These are phyloP conservation scores for Crotalus viridis DNA, from an alignment of 2,113 vertebrate species.

Conservation along the genomic window DNA sequence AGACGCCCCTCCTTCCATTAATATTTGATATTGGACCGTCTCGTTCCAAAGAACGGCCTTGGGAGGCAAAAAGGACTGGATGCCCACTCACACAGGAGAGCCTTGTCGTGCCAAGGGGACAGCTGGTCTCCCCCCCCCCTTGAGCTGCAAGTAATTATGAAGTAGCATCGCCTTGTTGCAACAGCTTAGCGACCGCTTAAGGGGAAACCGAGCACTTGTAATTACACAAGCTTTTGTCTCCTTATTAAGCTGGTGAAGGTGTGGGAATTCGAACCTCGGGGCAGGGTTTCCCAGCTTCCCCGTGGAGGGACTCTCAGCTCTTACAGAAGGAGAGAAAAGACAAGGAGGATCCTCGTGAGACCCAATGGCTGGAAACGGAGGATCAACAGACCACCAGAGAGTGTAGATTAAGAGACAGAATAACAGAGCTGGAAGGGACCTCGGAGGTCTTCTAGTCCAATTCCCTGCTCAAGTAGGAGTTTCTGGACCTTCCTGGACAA, in stretches of 20 bases:
- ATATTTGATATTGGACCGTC: not conserved
- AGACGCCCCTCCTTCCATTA: not conserved
- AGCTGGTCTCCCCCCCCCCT: not conserved
- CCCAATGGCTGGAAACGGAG: not conserved
- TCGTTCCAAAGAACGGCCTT: not conserved
- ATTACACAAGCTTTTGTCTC: slow-evolving; percentile 9
- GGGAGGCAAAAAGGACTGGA: too few species aligned
- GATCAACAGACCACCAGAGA: not conserved
- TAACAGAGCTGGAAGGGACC: too few species aligned
- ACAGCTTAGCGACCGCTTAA: not conserved
- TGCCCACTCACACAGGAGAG: not conserved
- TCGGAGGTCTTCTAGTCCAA: too few species aligned
- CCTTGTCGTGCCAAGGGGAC: not conserved
- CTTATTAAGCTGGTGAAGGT: not conserved
- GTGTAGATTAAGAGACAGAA: too few species aligned
- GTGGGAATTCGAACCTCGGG: slow-evolving; percentile 37
- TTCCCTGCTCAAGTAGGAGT: too few species aligned
- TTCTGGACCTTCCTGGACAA: too few species aligned
- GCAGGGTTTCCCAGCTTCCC: slow-evolving; percentile 11
- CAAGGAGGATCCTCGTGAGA: not conserved
- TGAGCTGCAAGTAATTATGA: not conserved
- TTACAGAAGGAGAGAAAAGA: not conserved
- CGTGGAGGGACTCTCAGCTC: slow-evolving; percentile 21
- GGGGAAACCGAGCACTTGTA: not conserved
- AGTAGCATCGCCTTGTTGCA: not conserved